Evolutionary conservation across 2,113 vertebrate species (phyloP).

Genomic region (Macquaria australasica): DNA sequence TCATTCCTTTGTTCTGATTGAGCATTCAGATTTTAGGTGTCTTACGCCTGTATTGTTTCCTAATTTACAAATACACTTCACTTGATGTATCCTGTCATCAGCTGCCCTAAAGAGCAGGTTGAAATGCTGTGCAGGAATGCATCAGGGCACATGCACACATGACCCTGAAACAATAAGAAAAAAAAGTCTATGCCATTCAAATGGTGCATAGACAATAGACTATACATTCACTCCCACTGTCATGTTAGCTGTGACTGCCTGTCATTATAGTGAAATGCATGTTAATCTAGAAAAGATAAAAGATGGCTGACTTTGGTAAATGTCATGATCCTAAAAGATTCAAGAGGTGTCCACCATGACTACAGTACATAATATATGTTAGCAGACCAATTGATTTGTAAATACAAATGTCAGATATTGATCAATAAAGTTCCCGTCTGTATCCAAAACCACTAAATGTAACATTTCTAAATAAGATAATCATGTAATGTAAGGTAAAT

Average conservation of each 20-base stretch:
- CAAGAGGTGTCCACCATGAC: neutral
- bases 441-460: neutral
- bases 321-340: neutral
- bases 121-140: neutral
- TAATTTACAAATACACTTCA: neutral
- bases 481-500: neutral
- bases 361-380: neutral
- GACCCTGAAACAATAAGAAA: neutral
- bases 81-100: neutral
- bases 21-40: neutral
- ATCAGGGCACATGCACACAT: neutral
- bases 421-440: neutral
- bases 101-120: neutral
- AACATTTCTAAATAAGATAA: neutral
- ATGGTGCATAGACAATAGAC: neutral
- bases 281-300: neutral
- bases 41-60: neutral
- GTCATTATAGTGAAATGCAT: neutral
- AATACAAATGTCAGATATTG: conserved; percentile 1
- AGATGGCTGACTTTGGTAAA: neutral
- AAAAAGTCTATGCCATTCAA: neutral
- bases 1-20: conserved; percentile 13
- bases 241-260: neutral
- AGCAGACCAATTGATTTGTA: conserved; percentile 5
- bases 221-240: neutral